A percentile compares a stretch with the other conserved stretches of the same genome.
These are phyloP conservation scores for Heliconius nattereri DNA, from an alignment of 1,140 invertebrate species.

Conservation along the genomic window DNA sequence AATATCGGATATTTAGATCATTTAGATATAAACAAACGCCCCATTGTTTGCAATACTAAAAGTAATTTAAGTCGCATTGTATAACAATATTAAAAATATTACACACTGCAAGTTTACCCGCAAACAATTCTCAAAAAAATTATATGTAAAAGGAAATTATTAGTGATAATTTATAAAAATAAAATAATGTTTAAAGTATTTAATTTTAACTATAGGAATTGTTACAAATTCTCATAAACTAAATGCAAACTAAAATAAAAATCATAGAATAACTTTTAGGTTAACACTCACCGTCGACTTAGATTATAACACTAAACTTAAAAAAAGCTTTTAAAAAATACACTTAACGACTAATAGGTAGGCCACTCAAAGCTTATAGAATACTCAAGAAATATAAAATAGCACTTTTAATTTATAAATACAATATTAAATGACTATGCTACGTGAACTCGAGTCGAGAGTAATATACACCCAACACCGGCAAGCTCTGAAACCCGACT, in stretches of 20 bases:
- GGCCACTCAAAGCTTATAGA: constrained; percentile 47
- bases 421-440: constrained; percentile 56
- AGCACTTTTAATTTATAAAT: constrained; percentile 59
- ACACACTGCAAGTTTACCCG: not conserved
- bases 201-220: too few relatives aligned
- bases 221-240: not conserved
- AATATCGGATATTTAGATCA: too few relatives aligned
- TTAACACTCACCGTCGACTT: constrained; percentile 60
- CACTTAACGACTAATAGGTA: constrained; percentile 50
- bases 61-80: not conserved
- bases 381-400: constrained; percentile 43
- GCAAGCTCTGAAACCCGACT: constrained; percentile 79
- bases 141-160: too few relatives aligned
- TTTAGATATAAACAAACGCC: not conserved
- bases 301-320: constrained; percentile 60
- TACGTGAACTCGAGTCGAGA: constrained; percentile 70
- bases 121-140: not conserved
- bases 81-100: not conserved
- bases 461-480: constrained; percentile 63
- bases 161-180: too few relatives aligned
- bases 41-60: not conserved
- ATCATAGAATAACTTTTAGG: not conserved
- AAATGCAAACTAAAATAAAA: not conserved
- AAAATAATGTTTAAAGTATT: too few relatives aligned
- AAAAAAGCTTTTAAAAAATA: constrained; percentile 36